Base-by-base conservation (phyloP, 2,888 invertebrate species). In the Thymelicus acteon region DNA sequence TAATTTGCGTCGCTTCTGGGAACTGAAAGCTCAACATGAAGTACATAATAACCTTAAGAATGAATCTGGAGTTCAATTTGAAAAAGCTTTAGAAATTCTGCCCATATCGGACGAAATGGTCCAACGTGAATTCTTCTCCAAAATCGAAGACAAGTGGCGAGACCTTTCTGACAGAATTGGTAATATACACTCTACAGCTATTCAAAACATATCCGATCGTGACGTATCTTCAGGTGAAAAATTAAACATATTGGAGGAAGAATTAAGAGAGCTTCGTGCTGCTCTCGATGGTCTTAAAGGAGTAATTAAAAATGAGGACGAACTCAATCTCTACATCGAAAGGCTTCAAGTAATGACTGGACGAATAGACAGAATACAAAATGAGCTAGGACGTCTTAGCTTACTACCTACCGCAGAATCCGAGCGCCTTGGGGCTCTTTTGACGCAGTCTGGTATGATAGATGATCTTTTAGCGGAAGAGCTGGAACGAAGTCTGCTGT, bases 21-120 rank as follows among this genome's bases (percentile, higher is more conserved):
- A 98, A 89, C 87, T 98, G 60, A 97, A 97, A 86, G 98, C 97
- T 0, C 97, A 97, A 79, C 97, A 97, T 79, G 97, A 97, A 92
- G 95, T 97, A 37, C 95, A 97, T 84, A 97, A 97, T 77, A 96
- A 96, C 75, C 94, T 97, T 63, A 95, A 96, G 67, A 95, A 95
- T 72, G 97, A 97, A 77, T 96, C 97, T 0, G 95, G 95, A 19
- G 93, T 95, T 58, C 95, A 96, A 73, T 96, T 98, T 78, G 97
- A 97, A 81, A 96, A 96, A 78, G 96, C 97, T 0, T 85, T 98
- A 72, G 95, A 96, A 83, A 96, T 97, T 7, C 94, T 98, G 58
- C 97, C 97, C 0, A 94, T 98, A n/a, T 96, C 97, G 0, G 98
- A 98, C 79, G 97, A 97, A 89, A 96, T 96, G 95, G 89, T 96